A percentile compares a stretch with the other conserved stretches of the same genome.
Evolutionary conservation across 2,888 invertebrate genomes (phyloP).

Genomic region (Mayetiola destructor): DNA sequence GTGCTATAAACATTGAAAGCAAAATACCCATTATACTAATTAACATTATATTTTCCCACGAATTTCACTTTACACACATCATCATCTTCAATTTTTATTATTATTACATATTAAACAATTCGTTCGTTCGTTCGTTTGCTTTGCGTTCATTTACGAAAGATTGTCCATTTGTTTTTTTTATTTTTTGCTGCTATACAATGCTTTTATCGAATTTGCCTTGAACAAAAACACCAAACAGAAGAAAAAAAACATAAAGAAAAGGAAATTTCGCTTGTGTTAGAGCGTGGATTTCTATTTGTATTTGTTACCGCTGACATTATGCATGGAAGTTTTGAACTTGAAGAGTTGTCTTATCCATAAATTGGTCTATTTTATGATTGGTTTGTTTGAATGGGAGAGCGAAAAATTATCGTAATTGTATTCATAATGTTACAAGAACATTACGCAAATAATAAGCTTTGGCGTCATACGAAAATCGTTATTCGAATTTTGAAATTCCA

Average conservation of each 20-base stretch:
- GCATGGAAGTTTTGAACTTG: too few species aligned
- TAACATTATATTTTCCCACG: conserved; percentile 4
- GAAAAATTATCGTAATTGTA: too few species aligned
- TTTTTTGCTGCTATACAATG: background rate
- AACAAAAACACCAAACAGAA: background rate
- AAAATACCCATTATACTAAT: background rate
- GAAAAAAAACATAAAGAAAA: background rate
- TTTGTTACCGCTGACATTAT: too few species aligned
- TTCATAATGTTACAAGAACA: too few species aligned
- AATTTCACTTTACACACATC: conserved; percentile 6
- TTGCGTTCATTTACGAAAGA: background rate
- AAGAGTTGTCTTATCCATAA: background rate
- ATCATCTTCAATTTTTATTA: too few species aligned
- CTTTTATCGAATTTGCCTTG: background rate
- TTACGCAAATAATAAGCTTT: too few species aligned
- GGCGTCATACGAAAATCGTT: too few species aligned
- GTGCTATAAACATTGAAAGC: background rate
- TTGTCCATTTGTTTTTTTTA: background rate
- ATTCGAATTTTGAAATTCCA: too few species aligned
- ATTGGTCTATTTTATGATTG: conserved; percentile 2
- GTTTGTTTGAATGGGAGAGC: too few species aligned
- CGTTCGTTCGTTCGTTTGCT: background rate
- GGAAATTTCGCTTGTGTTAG: background rate
- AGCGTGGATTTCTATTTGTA: too few species aligned
- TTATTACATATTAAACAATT: too few species aligned